phyloP scores from a whole-genome alignment of 2,888 invertebrate species.

The Spatulosminthurus flaviceps region DNA sequence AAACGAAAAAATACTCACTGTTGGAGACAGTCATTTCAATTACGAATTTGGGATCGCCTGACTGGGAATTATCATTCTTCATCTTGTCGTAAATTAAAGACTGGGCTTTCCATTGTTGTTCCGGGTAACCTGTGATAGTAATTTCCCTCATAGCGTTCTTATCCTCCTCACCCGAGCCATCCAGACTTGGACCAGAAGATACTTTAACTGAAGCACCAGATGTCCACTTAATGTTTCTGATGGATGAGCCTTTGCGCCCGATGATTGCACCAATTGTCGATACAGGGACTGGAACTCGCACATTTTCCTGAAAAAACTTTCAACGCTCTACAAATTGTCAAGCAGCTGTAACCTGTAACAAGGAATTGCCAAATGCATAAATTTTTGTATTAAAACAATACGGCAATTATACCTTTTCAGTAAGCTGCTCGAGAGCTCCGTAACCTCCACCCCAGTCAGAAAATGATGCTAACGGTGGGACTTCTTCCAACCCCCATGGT shows the following conservation, averaged over 20 bases:
- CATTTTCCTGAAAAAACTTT: not conserved
- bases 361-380: no score
- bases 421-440: not conserved
- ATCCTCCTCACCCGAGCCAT: constrained; percentile 7
- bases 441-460: not conserved
- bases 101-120: constrained; percentile 33
- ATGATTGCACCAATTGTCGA: constrained; percentile 23
- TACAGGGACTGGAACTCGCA: not conserved
- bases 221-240: constrained; percentile 21
- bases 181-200: not conserved
- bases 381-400: no score
- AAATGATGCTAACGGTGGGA: not conserved
- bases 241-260: constrained; percentile 10
- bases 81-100: constrained; percentile 22
- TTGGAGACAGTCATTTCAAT: constrained; percentile 1
- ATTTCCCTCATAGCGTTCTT: constrained; percentile 4
- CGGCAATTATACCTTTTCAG: not conserved
- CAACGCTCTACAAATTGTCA: no score
- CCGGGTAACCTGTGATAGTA: not conserved
- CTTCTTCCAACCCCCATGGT: not conserved
- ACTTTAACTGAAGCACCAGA: not conserved
- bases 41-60: not conserved
- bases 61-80: constrained; percentile 1
- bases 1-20: not conserved
- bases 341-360: no score